Evolutionary conservation across 2,888 invertebrate species (phyloP), one percentile per base, ranked within the genome.

Genomic region (Xanthorhoe spadicearia): DNA sequence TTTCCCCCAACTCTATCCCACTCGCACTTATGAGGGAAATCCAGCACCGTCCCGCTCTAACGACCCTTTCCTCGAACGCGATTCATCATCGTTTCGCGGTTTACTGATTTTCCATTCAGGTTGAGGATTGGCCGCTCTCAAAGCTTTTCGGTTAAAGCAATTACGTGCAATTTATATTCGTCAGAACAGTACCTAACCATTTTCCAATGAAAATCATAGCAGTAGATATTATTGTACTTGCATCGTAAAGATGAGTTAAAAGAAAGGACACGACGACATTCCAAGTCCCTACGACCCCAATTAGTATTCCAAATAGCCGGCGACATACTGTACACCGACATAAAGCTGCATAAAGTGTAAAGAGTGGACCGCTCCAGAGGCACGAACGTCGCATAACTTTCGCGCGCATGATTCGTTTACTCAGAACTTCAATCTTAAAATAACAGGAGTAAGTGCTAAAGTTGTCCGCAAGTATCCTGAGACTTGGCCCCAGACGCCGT

Each of bases 1-100:
- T 92, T 92, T 86, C 88, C 86, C 58, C 77, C 77, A 73, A 74
- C 69, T 66, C 82, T 74, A 66, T 90, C 88, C 79, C 81, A 75
- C 75, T 91, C 84, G 71, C 78, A 71, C 86, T 35, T 75, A 68
- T 55, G n/a, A 71, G 35, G 60, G 55, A 60, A 58, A 64, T 69
- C 61, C 80, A 75, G 72, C 66, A 66, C 81, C 77, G 75, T 89
- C 84, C 84, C 88, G 66, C 77, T 89, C 84, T 76, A 72, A 74
- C 84, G 85, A 87, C 87, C 88, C 90, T 88, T 89, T 86, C 85
- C 84, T 83, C 80, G 74, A 77, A 77, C 81, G 81, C 92, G 86
- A 93, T 93, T 93, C 93, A 93, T 93, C 93, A 93, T 93, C 90
- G 85, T 93, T 93, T 93, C 88, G 88, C 93, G 93, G 90, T 92